Evolutionary conservation across 2,797 vertebrate species (phyloP), one percentile per base, ranked within the genome.

Genomic region (Pseudochaenichthys georgianus): DNA sequence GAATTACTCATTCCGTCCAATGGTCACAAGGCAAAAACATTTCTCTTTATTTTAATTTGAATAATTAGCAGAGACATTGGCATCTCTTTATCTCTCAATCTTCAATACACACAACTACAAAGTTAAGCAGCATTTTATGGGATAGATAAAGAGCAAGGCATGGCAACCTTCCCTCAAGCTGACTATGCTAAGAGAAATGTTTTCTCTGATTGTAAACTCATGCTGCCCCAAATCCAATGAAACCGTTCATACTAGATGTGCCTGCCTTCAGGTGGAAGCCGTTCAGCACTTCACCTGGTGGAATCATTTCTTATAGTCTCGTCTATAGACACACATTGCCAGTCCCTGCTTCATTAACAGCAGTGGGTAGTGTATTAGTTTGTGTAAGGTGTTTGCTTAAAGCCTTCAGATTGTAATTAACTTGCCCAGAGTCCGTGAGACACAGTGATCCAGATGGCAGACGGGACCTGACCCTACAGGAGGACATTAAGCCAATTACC

Each of bases 401-500:
- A 68, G 34, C 34, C 8, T 21, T 42, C 7, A 31, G 72, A 79
- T 80, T 81, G 61, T 55, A 77, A 17, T 64, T 65, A 48, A 80
- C 63, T 71, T 43, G 68, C 50, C 41, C 43, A 62, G 64, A 71
- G 54, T 79, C 68, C 70, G 73, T 55, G 48, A 54, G 75, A 68
- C 64, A 2, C 58, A 13, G 50, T 86, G 89, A 92, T 90, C 88
- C 87, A 89, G 87, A 82, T 78, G 84, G 87, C 87, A 90, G 88
- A 91, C 90, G 12, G 70, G 58, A 43, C 68, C 77, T 83, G 64
- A 84, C 83, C 82, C 89, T 38, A 67, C 60, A 52, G 78, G 88
- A 84, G 78, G 81, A 75, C 86, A 60, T 76, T 93, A 94, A 93
- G 80, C 90, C 86, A 91, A 89, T 93, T 90, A 90, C 69, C 62